These are phyloP conservation scores for Cynodonichthys magdalenae DNA, from an alignment of 2,797 vertebrate species.

Conservation along the genomic window DNA sequence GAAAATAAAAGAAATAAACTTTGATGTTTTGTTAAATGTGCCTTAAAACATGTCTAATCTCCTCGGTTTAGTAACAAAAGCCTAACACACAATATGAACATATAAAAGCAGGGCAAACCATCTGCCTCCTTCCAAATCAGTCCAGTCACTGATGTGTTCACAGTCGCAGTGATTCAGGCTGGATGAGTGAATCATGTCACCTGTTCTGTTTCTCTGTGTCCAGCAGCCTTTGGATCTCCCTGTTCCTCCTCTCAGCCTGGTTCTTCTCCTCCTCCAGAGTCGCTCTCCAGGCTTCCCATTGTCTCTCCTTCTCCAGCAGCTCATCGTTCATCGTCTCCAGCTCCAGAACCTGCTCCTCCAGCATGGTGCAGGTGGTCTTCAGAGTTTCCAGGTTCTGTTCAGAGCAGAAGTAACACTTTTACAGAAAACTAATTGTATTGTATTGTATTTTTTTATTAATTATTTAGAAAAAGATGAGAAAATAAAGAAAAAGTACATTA, in stretches of 20 bases:
- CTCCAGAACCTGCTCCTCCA: slow-evolving; percentile 98
- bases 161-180: not conserved
- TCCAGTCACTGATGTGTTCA: not conserved
- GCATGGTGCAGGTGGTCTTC: slow-evolving; percentile 98
- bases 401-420: slow-evolving; percentile 7
- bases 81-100: no score
- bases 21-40: not conserved
- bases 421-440: not conserved
- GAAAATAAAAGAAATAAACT: no score
- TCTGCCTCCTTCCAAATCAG: no score
- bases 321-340: slow-evolving; percentile 96
- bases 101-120: no score
- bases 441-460: not conserved
- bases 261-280: slow-evolving; percentile 95
- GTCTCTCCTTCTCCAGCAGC: slow-evolving; percentile 94
- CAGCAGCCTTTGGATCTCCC: slow-evolving; percentile 94
- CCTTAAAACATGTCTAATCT: not conserved
- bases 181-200: slow-evolving; percentile 63
- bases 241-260: slow-evolving; percentile 92
- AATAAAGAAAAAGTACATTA: no score
- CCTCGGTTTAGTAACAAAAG: not conserved
- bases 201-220: slow-evolving; percentile 98
- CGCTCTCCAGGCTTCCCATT: slow-evolving; percentile 95
- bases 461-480: no score
- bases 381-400: slow-evolving; percentile 94